phyloP scores from a whole-genome alignment of 2,888 invertebrate species.

The Rhyacophila evoluta region DNA sequence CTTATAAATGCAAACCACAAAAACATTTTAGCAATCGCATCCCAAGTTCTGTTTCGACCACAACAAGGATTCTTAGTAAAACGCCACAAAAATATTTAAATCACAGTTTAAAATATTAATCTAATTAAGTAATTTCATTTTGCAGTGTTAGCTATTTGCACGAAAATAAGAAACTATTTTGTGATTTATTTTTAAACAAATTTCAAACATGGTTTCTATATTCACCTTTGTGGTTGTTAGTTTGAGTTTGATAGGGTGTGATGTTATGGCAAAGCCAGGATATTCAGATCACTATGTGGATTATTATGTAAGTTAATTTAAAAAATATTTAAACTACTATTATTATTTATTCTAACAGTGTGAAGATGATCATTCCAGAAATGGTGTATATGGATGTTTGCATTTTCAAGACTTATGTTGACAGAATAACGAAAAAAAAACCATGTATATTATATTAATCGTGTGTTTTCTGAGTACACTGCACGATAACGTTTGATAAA shows the following conservation, averaged over 20 bases:
- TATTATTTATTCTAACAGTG: no score
- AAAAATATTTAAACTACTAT: no score
- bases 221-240: constrained; percentile 55
- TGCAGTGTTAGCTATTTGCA: background rate
- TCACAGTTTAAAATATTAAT: background rate
- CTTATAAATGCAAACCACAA: constrained; percentile 63
- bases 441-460: no score
- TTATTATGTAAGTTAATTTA: constrained; percentile 78
- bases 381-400: no score
- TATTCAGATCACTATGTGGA: constrained; percentile 68
- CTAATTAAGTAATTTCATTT: background rate
- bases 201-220: background rate
- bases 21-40: constrained; percentile 12
- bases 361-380: no score
- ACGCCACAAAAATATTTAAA: background rate
- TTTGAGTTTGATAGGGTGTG: constrained; percentile 58
- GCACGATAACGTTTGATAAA: no score
- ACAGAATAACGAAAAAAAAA: no score
- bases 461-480: no score
- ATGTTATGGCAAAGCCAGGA: constrained; percentile 61
- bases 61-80: background rate
- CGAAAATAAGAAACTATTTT: background rate
- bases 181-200: background rate
- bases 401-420: no score
- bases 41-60: constrained; percentile 56